Conservation (phyloP, 2,888 invertebrate species). For the Liopterus haemorrhoidalis region DNA sequence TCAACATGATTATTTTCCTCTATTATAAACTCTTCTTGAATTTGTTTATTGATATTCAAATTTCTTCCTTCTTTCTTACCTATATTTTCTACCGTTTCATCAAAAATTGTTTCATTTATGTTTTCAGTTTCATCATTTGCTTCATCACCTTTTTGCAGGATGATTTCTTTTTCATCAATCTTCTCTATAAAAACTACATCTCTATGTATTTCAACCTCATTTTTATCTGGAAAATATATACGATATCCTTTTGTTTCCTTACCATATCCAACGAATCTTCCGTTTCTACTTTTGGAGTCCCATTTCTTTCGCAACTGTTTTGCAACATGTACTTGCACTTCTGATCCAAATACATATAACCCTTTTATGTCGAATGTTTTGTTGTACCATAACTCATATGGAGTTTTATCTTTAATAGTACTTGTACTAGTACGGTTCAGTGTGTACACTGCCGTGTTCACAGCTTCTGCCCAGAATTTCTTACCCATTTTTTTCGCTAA, state of each 20-base stretch:
- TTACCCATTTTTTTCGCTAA: slow-evolving; percentile 30
- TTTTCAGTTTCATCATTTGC: too few species aligned
- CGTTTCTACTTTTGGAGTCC: slow-evolving; percentile 36
- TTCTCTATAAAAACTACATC: too few species aligned
- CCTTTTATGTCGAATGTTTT: slow-evolving; percentile 36
- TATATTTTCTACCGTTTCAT: too few species aligned
- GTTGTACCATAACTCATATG: slow-evolving; percentile 40
- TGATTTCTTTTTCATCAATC: too few species aligned
- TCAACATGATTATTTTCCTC: too few species aligned
- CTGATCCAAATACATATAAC: slow-evolving; percentile 39
- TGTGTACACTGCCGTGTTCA: slow-evolving; percentile 29
- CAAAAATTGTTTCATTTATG: too few species aligned
- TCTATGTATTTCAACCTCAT: too few species aligned
- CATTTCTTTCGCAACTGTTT: slow-evolving; percentile 37
- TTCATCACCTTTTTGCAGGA: too few species aligned
- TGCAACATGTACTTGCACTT: slow-evolving; percentile 38
- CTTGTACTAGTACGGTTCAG: slow-evolving; percentile 29
- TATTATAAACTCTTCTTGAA: too few species aligned
- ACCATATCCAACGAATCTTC: slow-evolving; percentile 40
- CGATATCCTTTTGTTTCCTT: slow-evolving; percentile 30
- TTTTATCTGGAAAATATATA: slow-evolving; percentile 26
- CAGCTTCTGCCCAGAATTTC: slow-evolving; percentile 39
- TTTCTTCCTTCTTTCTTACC: too few species aligned
- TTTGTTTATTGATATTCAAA: too few species aligned
- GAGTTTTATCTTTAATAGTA: slow-evolving; percentile 29